Evolutionary conservation across 2,888 invertebrate genomes (phyloP), one percentile per base, ranked within the genome.

Genomic region (Amblyjoppa fuscipennis): DNA sequence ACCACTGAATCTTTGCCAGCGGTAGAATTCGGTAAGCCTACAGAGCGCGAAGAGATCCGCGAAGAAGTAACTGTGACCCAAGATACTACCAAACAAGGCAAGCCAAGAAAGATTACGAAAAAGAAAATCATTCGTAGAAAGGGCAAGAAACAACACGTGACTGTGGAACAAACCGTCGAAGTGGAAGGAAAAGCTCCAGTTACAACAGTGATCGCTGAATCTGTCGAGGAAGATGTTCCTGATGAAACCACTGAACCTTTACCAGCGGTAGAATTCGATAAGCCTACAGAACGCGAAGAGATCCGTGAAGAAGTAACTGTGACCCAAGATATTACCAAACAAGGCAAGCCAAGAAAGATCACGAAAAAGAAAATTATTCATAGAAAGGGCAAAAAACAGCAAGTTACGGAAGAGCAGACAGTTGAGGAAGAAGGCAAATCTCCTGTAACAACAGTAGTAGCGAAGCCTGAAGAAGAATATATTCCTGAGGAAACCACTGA

Each of bases 301-400:
- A 83, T 91, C 75, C 87, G 89, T 77, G 90, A 93, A 66, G 86
- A 91, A 80, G 82, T 87, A 1, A 80, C 86, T 16, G 87, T 94
- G 0, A 92, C 89, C 4, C 89, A 93, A 61, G 87, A 92, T 20
- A 80, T 82, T 16, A 90, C 90, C 38, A 88, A 93, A 68, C 90
- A 93, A 6, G 94, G 93, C 3, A 93, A 93, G 74, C 87, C 92
- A 1, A 92, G 64, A 45, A 89, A 90, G 74, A 90, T 87, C 3
- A 93, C 93, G 0, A 95, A 94, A 2, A 89, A 95, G 94, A 93
- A 90, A 13, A 91, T 94, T 4, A 94, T 93, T 76, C 94, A 93
- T 84, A 93, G 90, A 11, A 91, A 94, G 74, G 94, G 94, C 16
- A 91, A 64, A 20, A 86, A 89, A 84, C 45, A 88, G 86, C 86